phyloP scores from a whole-genome alignment of 2,113 vertebrate genomes.

The Chionis minor region DNA sequence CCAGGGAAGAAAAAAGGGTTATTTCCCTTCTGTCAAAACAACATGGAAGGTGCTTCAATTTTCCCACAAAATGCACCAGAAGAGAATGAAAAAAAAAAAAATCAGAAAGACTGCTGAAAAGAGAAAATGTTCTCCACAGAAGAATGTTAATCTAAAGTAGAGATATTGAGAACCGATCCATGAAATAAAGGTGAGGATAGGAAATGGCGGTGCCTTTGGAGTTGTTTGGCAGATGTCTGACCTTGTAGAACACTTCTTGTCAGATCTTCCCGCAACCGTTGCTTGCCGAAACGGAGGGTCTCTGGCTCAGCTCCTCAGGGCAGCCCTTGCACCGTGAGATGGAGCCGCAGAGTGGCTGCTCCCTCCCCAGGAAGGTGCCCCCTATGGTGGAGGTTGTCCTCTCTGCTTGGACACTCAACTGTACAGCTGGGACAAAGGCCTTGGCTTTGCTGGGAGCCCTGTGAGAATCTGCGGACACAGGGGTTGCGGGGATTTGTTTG shows the following conservation, averaged over 20 bases:
- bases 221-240: not conserved
- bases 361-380: not conserved
- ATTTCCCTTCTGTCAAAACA: slow-evolving; percentile 1
- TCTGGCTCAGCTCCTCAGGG: not conserved
- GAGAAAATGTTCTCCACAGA: not conserved
- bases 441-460: not conserved
- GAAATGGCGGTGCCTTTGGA: not conserved
- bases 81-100: not conserved
- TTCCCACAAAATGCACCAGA: not conserved
- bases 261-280: fast-evolving
- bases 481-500: too few relatives aligned
- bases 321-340: fast-evolving
- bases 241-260: not conserved
- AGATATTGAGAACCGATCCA: not conserved
- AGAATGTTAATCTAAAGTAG: not conserved
- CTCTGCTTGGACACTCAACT: too few relatives aligned
- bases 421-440: not conserved
- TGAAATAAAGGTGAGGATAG: not conserved
- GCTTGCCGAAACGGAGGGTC: not conserved
- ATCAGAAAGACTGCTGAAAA: not conserved
- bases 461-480: too few relatives aligned
- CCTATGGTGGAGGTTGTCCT: not conserved
- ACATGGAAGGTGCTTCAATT: not conserved
- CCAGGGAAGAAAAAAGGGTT: not conserved
- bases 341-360: fast-evolving